Percentiles rank a stretch among this genome's conserved stretches.
Conservation (phyloP, 2,797 vertebrate species). For the Acipenser ruthenus region DNA sequence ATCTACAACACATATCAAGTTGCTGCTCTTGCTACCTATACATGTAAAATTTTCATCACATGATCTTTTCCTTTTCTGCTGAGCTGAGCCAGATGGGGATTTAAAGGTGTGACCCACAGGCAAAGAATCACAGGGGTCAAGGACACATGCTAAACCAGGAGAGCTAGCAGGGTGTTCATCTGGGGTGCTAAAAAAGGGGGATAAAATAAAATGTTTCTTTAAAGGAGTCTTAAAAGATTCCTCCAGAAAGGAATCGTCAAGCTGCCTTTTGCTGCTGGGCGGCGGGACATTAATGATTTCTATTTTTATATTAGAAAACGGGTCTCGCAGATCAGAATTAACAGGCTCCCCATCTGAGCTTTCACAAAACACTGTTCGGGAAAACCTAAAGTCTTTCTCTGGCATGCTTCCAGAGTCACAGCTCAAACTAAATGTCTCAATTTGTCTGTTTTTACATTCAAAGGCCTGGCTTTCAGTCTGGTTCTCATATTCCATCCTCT, state of each 20-base stretch:
- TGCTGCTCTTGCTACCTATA: background rate
- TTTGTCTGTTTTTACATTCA: background rate
- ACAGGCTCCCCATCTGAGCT: no score
- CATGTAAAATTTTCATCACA: background rate
- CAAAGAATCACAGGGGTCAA: constrained; percentile 21
- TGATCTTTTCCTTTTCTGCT: background rate
- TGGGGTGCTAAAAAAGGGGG: background rate
- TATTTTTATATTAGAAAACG: constrained; percentile 18
- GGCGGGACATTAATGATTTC: constrained; percentile 16
- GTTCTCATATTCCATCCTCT: background rate
- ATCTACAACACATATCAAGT: background rate
- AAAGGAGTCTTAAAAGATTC: constrained; percentile 20
- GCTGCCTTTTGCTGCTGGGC: constrained; percentile 13
- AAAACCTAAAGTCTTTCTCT: no score
- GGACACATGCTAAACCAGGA: constrained; percentile 21
- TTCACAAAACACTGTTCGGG: no score
- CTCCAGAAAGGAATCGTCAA: constrained; percentile 30
- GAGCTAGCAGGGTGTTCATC: background rate
- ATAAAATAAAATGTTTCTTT: constrained; percentile 18
- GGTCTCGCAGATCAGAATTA: background rate
- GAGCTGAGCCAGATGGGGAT: background rate
- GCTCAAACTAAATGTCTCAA: no score
- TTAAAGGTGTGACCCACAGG: background rate
- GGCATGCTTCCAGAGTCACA: no score
- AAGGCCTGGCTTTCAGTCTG: background rate